Conservation (phyloP, 2,797 vertebrate species). For the Okamejei kenojei region DNA sequence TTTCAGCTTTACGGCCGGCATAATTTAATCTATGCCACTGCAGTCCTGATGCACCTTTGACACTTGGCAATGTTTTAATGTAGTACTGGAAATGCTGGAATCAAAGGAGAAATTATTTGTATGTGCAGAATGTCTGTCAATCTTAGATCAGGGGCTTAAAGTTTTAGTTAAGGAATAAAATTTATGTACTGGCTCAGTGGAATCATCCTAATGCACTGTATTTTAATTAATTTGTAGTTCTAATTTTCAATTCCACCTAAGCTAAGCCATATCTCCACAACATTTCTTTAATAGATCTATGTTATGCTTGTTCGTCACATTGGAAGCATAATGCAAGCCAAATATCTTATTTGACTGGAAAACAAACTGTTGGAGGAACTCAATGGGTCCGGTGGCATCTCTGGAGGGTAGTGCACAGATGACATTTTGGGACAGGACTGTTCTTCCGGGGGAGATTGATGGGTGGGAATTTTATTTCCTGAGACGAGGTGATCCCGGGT, state of each 20-base stretch:
- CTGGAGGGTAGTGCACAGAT: no score
- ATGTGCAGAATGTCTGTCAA: background rate
- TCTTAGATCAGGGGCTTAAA: background rate
- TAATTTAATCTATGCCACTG: background rate
- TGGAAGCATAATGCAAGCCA: background rate
- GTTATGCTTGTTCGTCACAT: no score
- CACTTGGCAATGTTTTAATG: constrained; percentile 11
- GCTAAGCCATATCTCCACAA: no score
- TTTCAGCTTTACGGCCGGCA: background rate
- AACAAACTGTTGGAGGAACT: no score
- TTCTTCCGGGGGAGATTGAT: no score
- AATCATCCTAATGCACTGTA: background rate
- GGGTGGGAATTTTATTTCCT: background rate
- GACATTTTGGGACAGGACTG: no score
- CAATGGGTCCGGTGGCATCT: no score
- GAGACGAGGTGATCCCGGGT: no score
- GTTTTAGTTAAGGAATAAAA: background rate
- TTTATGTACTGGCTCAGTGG: background rate
- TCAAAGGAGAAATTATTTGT: constrained; percentile 6
- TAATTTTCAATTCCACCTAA: background rate
- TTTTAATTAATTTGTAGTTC: background rate
- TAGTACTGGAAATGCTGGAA: background rate
- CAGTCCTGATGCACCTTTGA: background rate
- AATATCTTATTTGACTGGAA: background rate
- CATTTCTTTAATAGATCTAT: no score